These are phyloP conservation scores for Ectropis crepuscularia DNA, from an alignment of 2,888 invertebrate genomes.

Conservation along the genomic window DNA sequence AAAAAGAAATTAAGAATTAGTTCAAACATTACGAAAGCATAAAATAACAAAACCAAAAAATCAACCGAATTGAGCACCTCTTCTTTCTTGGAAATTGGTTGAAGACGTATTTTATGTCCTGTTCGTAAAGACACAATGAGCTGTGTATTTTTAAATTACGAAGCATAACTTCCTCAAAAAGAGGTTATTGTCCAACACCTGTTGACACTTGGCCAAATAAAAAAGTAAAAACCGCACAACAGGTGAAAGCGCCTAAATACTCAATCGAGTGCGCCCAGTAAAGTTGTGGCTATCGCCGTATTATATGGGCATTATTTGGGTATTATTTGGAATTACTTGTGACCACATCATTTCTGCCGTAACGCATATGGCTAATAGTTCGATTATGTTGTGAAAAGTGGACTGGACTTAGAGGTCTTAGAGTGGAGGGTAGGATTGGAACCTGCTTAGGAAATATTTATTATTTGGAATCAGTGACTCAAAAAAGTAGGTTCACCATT, in stretches of 20 bases:
- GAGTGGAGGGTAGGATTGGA: not conserved
- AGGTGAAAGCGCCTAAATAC: slow-evolving; percentile 56
- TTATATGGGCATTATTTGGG: slow-evolving; percentile 34
- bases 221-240: slow-evolving; percentile 43
- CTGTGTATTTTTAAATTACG: not conserved
- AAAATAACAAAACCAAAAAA: too few species aligned
- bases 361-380: slow-evolving; percentile 40
- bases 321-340: slow-evolving; percentile 47
- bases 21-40: too few species aligned
- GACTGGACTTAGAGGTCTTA: not conserved
- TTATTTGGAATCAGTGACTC: too few species aligned
- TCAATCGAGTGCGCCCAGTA: slow-evolving; percentile 52
- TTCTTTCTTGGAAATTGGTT: too few species aligned
- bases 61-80: too few species aligned
- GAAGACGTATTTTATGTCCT: too few species aligned
- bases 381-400: slow-evolving; percentile 12
- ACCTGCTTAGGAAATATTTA: not conserved
- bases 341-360: slow-evolving; percentile 39
- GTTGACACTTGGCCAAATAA: slow-evolving; percentile 44
- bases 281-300: slow-evolving; percentile 49
- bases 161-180: slow-evolving; percentile 22
- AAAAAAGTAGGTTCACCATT: too few species aligned
- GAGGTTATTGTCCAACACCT: slow-evolving; percentile 40
- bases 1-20: too few species aligned
- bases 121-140: too few species aligned